Percentiles rank a stretch among this genome's conserved stretches.
These are phyloP conservation scores for Listronotus bonariensis DNA, from an alignment of 1,140 invertebrate species.

Conservation along the genomic window DNA sequence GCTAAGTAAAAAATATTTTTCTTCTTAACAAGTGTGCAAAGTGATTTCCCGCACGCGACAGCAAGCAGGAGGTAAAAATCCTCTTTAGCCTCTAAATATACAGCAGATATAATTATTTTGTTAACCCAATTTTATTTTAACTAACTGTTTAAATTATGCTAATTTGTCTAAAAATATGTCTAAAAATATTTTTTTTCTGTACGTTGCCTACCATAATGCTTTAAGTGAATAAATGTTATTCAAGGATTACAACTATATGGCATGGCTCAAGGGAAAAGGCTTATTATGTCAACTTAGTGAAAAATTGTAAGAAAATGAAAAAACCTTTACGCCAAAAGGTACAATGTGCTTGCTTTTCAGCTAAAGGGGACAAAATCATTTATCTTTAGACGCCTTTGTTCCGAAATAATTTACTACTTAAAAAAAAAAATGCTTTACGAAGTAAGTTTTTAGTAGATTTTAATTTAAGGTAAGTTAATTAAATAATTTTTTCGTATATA, in stretches of 20 bases:
- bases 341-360: constrained; percentile 20
- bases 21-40: no score
- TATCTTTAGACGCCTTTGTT: constrained; percentile 11
- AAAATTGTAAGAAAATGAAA: constrained; percentile 6
- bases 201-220: neutral
- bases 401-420: constrained; percentile 6
- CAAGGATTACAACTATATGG: constrained; percentile 12
- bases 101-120: no score
- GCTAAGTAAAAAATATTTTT: no score
- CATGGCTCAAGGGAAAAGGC: constrained; percentile 18
- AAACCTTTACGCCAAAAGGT: constrained; percentile 6
- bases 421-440: neutral
- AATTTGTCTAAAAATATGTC: no score
- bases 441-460: neutral
- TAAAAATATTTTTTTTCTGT: no score
- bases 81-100: no score
- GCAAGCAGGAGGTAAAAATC: no score
- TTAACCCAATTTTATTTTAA: no score
- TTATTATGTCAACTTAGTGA: constrained; percentile 17
- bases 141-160: no score
- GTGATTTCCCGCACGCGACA: no score
- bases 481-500: no score
- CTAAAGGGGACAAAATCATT: constrained; percentile 9
- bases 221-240: constrained; percentile 26
- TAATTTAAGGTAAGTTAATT: no score